Conservation (phyloP, 1,140 invertebrate genomes). For the Drosophila guanche region DNA sequence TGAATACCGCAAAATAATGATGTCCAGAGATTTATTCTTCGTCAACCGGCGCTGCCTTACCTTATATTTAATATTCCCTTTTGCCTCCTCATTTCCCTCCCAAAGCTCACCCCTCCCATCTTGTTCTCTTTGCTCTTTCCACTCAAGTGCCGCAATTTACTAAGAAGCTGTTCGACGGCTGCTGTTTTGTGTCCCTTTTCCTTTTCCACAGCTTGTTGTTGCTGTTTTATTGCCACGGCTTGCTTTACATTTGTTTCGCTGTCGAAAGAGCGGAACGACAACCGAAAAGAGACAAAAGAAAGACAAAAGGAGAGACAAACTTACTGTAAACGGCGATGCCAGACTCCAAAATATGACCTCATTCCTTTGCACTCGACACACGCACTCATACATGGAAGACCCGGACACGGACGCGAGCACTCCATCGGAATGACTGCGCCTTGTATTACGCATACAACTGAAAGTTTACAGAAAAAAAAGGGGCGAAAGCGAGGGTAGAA, state of each 20-base stretch:
- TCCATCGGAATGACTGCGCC: constrained; percentile 22
- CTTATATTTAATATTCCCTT: no score
- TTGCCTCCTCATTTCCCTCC: no score
- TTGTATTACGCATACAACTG: constrained; percentile 17
- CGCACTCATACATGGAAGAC: not conserved
- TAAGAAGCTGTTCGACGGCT: constrained; percentile 13
- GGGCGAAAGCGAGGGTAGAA: not conserved
- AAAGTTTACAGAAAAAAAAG: constrained; percentile 28
- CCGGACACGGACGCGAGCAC: no score
- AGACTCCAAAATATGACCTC: constrained; percentile 76
- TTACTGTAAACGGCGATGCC: constrained; percentile 43
- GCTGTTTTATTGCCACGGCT: constrained; percentile 36
- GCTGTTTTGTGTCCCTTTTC: constrained; percentile 21
- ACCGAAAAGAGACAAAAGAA: not conserved
- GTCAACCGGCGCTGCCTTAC: no score
- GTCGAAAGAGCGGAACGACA: constrained; percentile 21
- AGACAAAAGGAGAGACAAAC: constrained; percentile 16
- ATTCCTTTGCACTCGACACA: constrained; percentile 48
- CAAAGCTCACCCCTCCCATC: no score
- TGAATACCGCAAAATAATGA: no score
- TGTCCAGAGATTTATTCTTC: no score
- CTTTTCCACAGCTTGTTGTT: not conserved
- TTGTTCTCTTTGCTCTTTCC: constrained; percentile 2
- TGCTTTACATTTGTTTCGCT: constrained; percentile 46
- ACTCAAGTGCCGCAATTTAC: constrained; percentile 41